phyloP scores from a whole-genome alignment of 2,888 invertebrate genomes.

The Eristalinus sepulchralis region DNA sequence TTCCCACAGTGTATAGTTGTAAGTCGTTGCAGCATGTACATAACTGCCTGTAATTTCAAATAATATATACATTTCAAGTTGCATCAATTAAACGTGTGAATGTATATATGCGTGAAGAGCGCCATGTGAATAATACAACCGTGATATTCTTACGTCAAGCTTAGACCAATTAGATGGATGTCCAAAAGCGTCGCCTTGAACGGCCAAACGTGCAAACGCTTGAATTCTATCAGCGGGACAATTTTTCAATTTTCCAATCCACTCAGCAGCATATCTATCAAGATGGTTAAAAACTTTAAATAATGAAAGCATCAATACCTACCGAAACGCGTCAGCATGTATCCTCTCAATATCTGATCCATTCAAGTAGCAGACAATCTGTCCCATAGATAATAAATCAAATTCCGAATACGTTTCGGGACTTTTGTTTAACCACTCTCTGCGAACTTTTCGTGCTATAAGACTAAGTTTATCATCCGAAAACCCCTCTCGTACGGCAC shows the following conservation, averaged over 20 bases:
- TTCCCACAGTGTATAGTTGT: too few species aligned
- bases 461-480: conserved; percentile 78
- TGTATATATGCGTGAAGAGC: too few species aligned
- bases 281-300: not conserved
- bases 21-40: too few species aligned
- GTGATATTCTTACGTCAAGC: conserved; percentile 73
- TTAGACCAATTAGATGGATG: conserved; percentile 80
- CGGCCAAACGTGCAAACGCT: conserved; percentile 82
- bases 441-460: conserved; percentile 82
- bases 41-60: too few species aligned
- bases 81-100: too few species aligned
- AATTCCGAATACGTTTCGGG: conserved; percentile 83
- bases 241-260: conserved; percentile 81
- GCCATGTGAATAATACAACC: not conserved
- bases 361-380: conserved; percentile 84
- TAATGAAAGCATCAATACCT: not conserved
- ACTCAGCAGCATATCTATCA: conserved; percentile 80
- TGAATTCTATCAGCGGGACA: conserved; percentile 81
- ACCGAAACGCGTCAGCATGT: conserved; percentile 82
- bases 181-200: conserved; percentile 81
- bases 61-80: too few species aligned
- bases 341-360: conserved; percentile 82
- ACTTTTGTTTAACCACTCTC: conserved; percentile 82
- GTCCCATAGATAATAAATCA: conserved; percentile 82
- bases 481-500: conserved; percentile 79